Conservation (phyloP, 2,888 invertebrate genomes). For the Tenthredo scrophulariae region DNA sequence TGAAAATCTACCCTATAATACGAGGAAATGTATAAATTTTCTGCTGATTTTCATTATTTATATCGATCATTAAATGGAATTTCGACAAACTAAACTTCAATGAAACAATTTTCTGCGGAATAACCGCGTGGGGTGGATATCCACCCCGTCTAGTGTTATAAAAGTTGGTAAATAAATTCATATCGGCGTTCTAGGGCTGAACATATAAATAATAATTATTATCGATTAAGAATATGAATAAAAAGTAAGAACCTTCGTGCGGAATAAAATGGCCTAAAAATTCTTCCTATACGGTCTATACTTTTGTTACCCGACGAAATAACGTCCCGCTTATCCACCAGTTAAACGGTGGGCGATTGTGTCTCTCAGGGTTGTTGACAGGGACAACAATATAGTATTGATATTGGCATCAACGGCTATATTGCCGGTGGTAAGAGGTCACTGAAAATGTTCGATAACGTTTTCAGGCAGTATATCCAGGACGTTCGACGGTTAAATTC, state of each 20-base stretch:
- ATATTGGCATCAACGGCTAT: constrained; percentile 5
- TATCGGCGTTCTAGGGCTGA: neutral
- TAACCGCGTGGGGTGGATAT: no score
- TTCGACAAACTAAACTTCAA: no score
- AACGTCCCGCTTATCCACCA: constrained; percentile 10
- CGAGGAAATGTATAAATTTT: no score
- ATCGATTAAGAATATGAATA: neutral
- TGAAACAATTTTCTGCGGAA: no score
- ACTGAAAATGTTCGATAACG: constrained; percentile 37
- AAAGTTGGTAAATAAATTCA: no score
- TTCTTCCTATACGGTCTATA: neutral
- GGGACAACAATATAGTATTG: constrained; percentile 27
- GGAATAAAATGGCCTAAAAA: neutral
- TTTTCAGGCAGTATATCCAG: constrained; percentile 17
- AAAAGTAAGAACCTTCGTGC: neutral
- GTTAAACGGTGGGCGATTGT: constrained; percentile 10
- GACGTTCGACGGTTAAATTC: constrained; percentile 24
- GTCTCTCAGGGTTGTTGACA: constrained; percentile 22
- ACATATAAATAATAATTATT: neutral
- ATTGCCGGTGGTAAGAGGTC: constrained; percentile 30
- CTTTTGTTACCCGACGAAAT: neutral
- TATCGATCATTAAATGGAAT: no score
- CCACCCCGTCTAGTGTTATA: no score
- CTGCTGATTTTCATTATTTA: no score
- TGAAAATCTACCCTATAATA: no score